phyloP scores from a whole-genome alignment of 2,888 invertebrate genomes.

The Tipula unca region DNA sequence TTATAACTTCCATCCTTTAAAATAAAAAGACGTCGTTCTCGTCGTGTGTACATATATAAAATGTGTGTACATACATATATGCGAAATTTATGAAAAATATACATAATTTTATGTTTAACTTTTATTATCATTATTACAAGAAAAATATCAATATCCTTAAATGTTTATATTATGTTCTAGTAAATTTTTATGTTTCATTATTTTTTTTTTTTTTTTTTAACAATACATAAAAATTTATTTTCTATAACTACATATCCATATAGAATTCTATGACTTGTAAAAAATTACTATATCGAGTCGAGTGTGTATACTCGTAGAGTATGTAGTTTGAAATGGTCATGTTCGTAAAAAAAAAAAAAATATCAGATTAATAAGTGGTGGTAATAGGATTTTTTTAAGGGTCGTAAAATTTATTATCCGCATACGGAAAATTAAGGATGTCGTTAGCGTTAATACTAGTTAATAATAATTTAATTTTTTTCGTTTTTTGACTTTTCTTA shows the following conservation, averaged over 20 bases:
- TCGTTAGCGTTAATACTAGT: neutral
- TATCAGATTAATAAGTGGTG: neutral
- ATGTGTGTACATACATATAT: too few species aligned
- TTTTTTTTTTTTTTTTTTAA: neutral
- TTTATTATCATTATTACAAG: conserved; percentile 8
- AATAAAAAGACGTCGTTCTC: neutral
- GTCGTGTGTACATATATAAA: neutral
- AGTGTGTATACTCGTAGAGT: neutral
- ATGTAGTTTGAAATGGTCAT: neutral
- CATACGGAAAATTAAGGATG: neutral
- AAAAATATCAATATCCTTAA: conserved; percentile 14
- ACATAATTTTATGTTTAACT: conserved; percentile 14
- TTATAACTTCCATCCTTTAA: conserved; percentile 14
- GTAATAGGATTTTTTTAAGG: neutral
- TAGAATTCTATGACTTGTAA: neutral
- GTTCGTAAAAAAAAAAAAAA: neutral
- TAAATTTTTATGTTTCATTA: neutral
- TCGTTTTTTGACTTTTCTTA: neutral
- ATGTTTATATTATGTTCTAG: conserved; percentile 8
- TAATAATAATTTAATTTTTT: neutral
- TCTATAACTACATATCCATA: neutral
- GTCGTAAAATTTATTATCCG: neutral
- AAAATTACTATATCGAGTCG: neutral
- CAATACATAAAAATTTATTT: conserved; percentile 8
- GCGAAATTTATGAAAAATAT: neutral